phyloP scores from a whole-genome alignment of 1,140 invertebrate genomes.

The Bicyclus anynana region DNA sequence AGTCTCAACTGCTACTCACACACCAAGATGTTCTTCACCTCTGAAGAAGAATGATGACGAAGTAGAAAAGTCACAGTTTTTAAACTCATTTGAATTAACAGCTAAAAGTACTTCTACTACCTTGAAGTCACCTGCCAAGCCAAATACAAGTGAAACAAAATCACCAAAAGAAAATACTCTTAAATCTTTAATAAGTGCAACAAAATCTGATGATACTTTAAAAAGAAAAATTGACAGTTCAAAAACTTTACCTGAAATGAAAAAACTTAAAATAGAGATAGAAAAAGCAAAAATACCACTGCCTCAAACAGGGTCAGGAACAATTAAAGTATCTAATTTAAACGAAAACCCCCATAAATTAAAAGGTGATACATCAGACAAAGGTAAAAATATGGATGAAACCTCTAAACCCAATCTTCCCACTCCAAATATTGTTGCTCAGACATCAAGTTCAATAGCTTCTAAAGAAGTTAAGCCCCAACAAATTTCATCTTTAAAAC shows the following conservation, averaged over 20 bases:
- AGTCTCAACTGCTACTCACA: slow-evolving; percentile 14
- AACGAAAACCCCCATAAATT: slow-evolving; percentile 7
- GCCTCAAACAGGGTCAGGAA: slow-evolving; percentile 17
- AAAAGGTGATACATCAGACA: slow-evolving; percentile 4
- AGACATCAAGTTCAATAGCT: slow-evolving; percentile 14
- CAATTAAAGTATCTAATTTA: slow-evolving; percentile 22
- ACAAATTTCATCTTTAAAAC: slow-evolving; percentile 28
- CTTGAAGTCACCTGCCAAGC: slow-evolving; percentile 37
- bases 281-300: slow-evolving; percentile 53
- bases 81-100: slow-evolving; percentile 78
- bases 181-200: slow-evolving; percentile 23
- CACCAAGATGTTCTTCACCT: slow-evolving; percentile 22
- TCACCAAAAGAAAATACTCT: slow-evolving; percentile 21
- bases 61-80: slow-evolving; percentile 78
- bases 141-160: slow-evolving; percentile 27
- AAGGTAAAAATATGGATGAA: slow-evolving; percentile 21
- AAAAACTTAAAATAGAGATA: slow-evolving; percentile 67
- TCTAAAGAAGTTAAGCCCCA: slow-evolving; percentile 46
- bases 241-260: slow-evolving; percentile 51
- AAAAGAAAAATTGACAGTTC: slow-evolving; percentile 54
- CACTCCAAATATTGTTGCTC: slow-evolving; percentile 17
- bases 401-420: slow-evolving; percentile 21
- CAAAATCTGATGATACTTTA: slow-evolving; percentile 49
- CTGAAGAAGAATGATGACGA: slow-evolving; percentile 67
- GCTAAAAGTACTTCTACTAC: slow-evolving; percentile 59